phyloP scores from a whole-genome alignment of 2,888 invertebrate species.

The Azorinus chamasolen region DNA sequence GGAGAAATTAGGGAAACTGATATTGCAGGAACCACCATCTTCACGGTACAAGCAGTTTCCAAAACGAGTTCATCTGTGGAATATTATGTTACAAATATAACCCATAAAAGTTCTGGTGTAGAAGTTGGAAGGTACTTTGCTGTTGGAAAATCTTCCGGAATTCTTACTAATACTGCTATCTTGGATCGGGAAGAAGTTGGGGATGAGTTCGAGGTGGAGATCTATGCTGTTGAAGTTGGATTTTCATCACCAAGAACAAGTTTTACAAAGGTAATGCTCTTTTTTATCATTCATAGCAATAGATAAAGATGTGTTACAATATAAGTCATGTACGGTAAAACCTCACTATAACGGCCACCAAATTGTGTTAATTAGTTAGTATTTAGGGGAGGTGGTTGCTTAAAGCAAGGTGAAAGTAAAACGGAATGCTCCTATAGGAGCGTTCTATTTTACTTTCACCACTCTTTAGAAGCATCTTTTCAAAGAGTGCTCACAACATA shows the following conservation, averaged over 20 bases:
- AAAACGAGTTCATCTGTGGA: constrained; percentile 88
- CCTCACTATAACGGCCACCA: too few species aligned
- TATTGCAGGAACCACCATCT: constrained; percentile 93
- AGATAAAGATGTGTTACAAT: too few species aligned
- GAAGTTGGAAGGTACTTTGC: constrained; percentile 73
- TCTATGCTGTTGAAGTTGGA: constrained; percentile 78
- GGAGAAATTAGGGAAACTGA: constrained; percentile 96
- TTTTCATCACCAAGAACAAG: constrained; percentile 76
- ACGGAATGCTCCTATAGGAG: too few species aligned
- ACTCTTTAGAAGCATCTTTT: too few species aligned
- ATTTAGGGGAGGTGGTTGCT: too few species aligned
- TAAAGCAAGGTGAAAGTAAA: too few species aligned
- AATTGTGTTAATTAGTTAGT: too few species aligned
- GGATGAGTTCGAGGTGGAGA: constrained; percentile 76
- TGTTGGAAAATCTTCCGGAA: constrained; percentile 75
- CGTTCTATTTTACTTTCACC: too few species aligned
- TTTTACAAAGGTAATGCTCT: constrained; percentile 74
- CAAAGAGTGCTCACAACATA: too few species aligned
- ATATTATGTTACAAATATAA: constrained; percentile 93
- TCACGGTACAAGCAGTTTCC: constrained; percentile 89
- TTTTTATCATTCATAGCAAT: too few species aligned
- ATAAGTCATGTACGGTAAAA: too few species aligned
- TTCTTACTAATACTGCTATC: constrained; percentile 68
- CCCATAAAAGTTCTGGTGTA: constrained; percentile 88
- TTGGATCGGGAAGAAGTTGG: constrained; percentile 79